Evolutionary conservation across 2,888 invertebrate species (phyloP).

Genomic region (Diogma glabrata): DNA sequence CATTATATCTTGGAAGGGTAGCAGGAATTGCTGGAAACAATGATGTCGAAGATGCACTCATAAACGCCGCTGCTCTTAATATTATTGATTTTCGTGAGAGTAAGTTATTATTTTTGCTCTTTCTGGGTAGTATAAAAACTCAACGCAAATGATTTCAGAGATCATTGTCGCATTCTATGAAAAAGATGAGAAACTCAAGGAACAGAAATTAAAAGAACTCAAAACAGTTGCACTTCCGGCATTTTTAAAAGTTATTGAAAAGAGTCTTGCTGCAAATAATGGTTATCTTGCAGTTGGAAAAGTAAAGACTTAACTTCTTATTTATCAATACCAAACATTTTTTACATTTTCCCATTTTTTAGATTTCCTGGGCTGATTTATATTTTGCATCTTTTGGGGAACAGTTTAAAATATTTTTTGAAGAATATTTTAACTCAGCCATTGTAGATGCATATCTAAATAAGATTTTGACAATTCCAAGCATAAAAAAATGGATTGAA

Average conservation of each 20-base stretch:
- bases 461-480: constrained; percentile 37
- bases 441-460: constrained; percentile 36
- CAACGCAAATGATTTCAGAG: not conserved
- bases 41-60: constrained; percentile 41
- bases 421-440: not conserved
- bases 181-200: not conserved
- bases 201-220: not conserved
- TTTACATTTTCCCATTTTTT: too few species aligned
- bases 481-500: constrained; percentile 43
- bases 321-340: too few species aligned
- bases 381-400: constrained; percentile 38
- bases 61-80: constrained; percentile 41
- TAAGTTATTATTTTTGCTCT: constrained; percentile 20
- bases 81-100: constrained; percentile 40
- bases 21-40: constrained; percentile 37
- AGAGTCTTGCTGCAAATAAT: not conserved
- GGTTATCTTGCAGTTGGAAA: constrained; percentile 1
- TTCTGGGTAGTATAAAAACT: too few species aligned
- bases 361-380: constrained; percentile 45
- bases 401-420: constrained; percentile 23
- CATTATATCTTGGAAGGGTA: constrained; percentile 41
- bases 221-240: not conserved
- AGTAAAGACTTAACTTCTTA: too few species aligned
- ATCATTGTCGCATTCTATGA: not conserved
- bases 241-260: not conserved